Percentiles rank a stretch among this genome's conserved stretches.
Conservation (phyloP, 2,888 invertebrate species). For the Augochlorella aurata region DNA sequence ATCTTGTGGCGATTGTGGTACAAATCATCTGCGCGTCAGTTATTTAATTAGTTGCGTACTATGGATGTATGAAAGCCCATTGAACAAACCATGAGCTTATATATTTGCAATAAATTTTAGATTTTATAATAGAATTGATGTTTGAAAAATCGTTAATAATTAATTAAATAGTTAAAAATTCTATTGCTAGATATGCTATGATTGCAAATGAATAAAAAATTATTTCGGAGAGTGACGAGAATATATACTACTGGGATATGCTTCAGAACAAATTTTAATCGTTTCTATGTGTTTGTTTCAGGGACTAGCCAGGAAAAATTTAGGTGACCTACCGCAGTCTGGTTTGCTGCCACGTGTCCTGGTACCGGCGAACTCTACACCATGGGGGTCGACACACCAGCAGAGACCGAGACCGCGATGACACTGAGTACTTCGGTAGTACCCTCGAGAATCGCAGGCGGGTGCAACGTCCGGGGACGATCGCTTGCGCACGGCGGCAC, state of each 20-base stretch:
- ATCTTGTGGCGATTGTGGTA: too few species aligned
- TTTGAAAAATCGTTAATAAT: neutral
- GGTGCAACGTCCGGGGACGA: constrained; percentile 86
- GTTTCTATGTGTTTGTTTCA: neutral
- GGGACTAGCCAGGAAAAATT: neutral
- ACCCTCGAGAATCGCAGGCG: constrained; percentile 92
- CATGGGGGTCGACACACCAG: constrained; percentile 97
- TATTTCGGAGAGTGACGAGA: too few species aligned
- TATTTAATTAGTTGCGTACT: neutral
- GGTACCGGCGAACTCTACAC: constrained; percentile 92
- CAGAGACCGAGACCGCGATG: constrained; percentile 93
- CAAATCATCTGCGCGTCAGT: neutral
- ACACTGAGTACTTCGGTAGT: constrained; percentile 93
- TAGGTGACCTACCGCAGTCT: constrained; percentile 86
- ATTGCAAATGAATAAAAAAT: too few species aligned
- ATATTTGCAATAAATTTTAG: neutral
- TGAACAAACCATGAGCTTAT: neutral
- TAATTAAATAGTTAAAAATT: too few species aligned
- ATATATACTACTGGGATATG: neutral
- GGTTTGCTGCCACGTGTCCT: constrained; percentile 90
- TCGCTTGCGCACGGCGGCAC: constrained; percentile 91
- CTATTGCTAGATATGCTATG: too few species aligned
- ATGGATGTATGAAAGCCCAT: neutral
- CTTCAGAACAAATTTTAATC: neutral
- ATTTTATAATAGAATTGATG: neutral